Evolutionary conservation across 2,888 invertebrate species (phyloP), one percentile per base, ranked within the genome.

Genomic region (Amblyjoppa fuscipennis): DNA sequence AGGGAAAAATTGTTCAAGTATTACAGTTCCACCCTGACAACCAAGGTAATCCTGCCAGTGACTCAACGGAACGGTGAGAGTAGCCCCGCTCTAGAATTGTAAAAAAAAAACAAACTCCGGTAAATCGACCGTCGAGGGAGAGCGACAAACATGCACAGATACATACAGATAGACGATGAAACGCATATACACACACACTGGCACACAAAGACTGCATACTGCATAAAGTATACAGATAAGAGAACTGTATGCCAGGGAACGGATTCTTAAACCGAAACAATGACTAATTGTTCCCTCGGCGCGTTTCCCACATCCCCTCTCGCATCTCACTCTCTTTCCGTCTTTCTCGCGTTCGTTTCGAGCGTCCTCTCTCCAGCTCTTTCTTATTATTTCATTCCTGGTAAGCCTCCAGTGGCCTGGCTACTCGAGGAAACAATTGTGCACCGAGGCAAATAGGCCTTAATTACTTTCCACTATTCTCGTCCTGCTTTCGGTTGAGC

Each of bases 391-490:
- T 83, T 81, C 69, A 86, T 86, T 81, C 83, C 78, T 41, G 78
- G 80, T 83, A 81, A 86, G 75, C 81, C 81, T 83, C 68, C 81
- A 81, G 83, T 85, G 81, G 84, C 66, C 85, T 76, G 83, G 69
- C 75, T 79, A 87, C 85, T 85, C 77, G 87, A 87, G 76, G 56
- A 83, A 87, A 81, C 85, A 87, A 85, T 87, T 85, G 87, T 87
- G 75, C 81, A 84, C 74, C 78, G 73, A 77, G 70, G 78, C 81
- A 81, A 83, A 83, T 85, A 83, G 77, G 69, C 83, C 81, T 71
- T 71, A 77, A 85, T 79, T 80, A 87, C 80, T 87, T 87, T 85
- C 81, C 82, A 73, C 75, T 64, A 71, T 82, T 82, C 73, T 73
- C 77, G 38, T 73, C 13, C 77, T 25, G 61, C 45, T 77, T 83